Conservation (phyloP, 1,140 invertebrate species). For the Listronotus bonariensis region DNA sequence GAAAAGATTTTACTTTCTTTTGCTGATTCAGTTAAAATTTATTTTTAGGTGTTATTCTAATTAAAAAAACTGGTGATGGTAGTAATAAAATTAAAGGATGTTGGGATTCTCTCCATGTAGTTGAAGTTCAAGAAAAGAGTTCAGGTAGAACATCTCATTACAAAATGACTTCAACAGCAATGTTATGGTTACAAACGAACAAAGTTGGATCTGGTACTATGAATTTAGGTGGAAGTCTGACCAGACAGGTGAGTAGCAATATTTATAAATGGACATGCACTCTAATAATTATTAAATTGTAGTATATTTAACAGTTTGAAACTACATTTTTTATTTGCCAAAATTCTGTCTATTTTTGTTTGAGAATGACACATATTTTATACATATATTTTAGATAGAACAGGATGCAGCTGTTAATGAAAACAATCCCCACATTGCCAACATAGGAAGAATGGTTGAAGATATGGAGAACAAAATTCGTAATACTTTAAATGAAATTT, state of each 20-base stretch:
- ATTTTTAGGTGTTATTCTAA: slow-evolving; percentile 89
- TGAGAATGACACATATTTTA: too few species aligned
- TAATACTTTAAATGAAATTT: slow-evolving; percentile 97
- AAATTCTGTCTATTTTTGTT: too few species aligned
- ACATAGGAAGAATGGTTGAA: slow-evolving; percentile 95
- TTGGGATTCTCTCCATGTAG: slow-evolving; percentile 99
- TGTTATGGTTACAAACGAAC: slow-evolving; percentile 99
- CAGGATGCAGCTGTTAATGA: slow-evolving; percentile 88
- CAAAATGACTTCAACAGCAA: slow-evolving; percentile 98
- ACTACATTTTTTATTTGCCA: too few species aligned
- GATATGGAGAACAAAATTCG: slow-evolving; percentile 99
- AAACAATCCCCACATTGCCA: slow-evolving; percentile 94
- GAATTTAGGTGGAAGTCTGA: slow-evolving; percentile 97
- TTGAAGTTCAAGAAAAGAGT: slow-evolving; percentile 97
- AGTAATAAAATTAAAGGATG: slow-evolving; percentile 96
- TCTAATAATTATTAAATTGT: too few species aligned
- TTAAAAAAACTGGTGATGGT: slow-evolving; percentile 98
- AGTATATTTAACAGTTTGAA: too few species aligned
- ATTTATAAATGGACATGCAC: too few species aligned
- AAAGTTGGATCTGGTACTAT: slow-evolving; percentile 96
- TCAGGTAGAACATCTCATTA: slow-evolving; percentile 94
- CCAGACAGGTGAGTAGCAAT: slow-evolving; percentile 76
- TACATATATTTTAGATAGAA: slow-evolving; percentile 80
- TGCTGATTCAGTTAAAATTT: too few species aligned
- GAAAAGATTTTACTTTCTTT: too few species aligned